Evolutionary conservation across 2,888 invertebrate genomes (phyloP).

Genomic region (Cenopis cana): DNA sequence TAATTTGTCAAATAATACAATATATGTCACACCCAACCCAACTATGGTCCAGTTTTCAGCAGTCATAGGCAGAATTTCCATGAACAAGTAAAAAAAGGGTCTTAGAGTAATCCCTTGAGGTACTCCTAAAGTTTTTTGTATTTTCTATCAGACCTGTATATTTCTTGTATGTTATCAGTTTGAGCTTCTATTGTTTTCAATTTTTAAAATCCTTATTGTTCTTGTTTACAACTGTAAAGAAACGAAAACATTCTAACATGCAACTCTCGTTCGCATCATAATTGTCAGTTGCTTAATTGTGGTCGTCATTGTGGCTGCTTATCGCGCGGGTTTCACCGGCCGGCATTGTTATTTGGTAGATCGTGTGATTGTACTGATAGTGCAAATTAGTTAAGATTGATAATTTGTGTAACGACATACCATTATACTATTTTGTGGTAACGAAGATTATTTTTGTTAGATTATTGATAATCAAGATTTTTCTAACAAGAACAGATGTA

Average conservation of each 20-base stretch:
- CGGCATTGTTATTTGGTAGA: conserved; percentile 26
- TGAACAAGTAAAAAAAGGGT: background rate
- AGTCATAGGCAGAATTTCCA: background rate
- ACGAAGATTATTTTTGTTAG: no score
- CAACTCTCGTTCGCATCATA: conserved; percentile 7
- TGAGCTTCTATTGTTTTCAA: background rate
- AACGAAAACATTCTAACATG: background rate
- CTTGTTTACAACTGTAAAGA: background rate
- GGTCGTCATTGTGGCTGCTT: conserved; percentile 27
- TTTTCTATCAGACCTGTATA: background rate
- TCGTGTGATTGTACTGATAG: conserved; percentile 5
- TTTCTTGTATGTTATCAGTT: background rate
- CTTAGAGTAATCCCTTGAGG: background rate
- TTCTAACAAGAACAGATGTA: no score
- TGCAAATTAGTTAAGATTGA: background rate
- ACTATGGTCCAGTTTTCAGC: background rate
- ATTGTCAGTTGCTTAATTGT: conserved; percentile 11
- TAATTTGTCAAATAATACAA: no score
- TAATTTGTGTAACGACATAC: no score
- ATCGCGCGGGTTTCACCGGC: conserved; percentile 32
- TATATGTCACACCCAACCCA: no score
- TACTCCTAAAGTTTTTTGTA: background rate
- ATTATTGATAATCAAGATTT: no score
- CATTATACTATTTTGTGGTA: no score
- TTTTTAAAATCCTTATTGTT: background rate